phyloP scores from a whole-genome alignment of 2,888 invertebrate species.

The Drosophila suboccidentalis region DNA sequence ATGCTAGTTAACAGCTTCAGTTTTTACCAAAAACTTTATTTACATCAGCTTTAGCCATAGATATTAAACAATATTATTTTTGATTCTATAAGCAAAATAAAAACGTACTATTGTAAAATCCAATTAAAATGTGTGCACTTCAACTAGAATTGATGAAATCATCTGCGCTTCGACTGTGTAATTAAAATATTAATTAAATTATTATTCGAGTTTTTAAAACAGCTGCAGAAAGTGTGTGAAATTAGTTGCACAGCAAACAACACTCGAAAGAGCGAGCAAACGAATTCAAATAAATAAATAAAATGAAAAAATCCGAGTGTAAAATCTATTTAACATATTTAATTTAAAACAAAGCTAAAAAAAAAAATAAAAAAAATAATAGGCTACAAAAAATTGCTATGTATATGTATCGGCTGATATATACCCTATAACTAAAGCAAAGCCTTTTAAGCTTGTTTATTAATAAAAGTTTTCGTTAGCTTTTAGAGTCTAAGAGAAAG shows the following conservation, averaged over 20 bases:
- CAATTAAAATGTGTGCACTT: conserved; percentile 62
- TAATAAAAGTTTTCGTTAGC: too few species aligned
- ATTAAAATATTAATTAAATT: conserved; percentile 77
- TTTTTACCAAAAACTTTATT: too few species aligned
- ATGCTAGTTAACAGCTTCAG: background rate
- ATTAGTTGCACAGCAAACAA: conserved; percentile 58
- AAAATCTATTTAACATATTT: conserved; percentile 35
- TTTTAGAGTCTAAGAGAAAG: too few species aligned
- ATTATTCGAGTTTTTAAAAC: conserved; percentile 65
- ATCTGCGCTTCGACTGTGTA: conserved; percentile 43
- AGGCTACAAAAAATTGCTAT: too few species aligned
- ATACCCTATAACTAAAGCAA: too few species aligned
- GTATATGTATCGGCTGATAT: too few species aligned
- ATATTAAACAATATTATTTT: background rate
- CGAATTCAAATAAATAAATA: conserved; percentile 3
- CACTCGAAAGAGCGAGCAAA: conserved; percentile 10
- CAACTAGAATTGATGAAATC: conserved; percentile 53
- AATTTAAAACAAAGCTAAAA: conserved; percentile 1
- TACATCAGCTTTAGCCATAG: background rate
- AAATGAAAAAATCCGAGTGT: conserved; percentile 34
- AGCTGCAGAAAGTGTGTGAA: conserved; percentile 51
- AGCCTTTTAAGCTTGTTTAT: too few species aligned
- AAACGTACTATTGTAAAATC: conserved; percentile 33
- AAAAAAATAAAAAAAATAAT: background rate
- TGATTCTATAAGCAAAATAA: background rate